A percentile compares a stretch with the other conserved stretches of the same genome.
Conservation (phyloP, 2,797 vertebrate species). For the Nothura maculosa region DNA sequence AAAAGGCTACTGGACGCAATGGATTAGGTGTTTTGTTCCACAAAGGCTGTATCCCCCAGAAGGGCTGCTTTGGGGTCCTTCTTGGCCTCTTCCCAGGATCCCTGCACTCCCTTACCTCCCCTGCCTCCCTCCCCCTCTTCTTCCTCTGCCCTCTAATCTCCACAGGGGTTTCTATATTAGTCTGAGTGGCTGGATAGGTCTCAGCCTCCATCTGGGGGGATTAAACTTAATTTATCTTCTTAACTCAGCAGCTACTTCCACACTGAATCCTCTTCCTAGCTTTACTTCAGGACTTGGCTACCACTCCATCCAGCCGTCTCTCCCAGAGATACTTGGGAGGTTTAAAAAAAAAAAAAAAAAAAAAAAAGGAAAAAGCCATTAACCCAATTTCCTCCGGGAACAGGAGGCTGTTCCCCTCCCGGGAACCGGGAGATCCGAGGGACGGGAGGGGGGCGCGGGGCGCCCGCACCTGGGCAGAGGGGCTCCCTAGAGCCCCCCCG, state of each 20-base stretch:
- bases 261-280: not conserved
- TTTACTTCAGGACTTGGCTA: not conserved
- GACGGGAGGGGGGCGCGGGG: no score
- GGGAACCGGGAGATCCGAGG: fast-evolving
- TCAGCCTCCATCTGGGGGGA: slow-evolving; percentile 75
- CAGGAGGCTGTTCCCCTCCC: not conserved
- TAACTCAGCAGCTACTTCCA: slow-evolving; percentile 61
- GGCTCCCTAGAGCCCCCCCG: fast-evolving
- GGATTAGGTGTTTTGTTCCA: not conserved
- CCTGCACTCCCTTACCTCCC: fast-evolving
- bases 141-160: not conserved
- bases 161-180: slow-evolving; percentile 69
- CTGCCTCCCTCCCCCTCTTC: not conserved
- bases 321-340: not conserved
- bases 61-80: not conserved
- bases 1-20: not conserved
- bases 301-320: not conserved
- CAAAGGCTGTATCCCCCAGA: not conserved
- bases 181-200: slow-evolving; percentile 65
- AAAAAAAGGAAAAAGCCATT: fast-evolving
- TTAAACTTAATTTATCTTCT: slow-evolving; percentile 80
- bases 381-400: fast-evolving
- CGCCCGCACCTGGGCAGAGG: no score
- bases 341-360: no score
- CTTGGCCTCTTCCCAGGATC: not conserved